Evolutionary conservation across 2,113 vertebrate species (phyloP).

Genomic region (Paraplagusia blochii): DNA sequence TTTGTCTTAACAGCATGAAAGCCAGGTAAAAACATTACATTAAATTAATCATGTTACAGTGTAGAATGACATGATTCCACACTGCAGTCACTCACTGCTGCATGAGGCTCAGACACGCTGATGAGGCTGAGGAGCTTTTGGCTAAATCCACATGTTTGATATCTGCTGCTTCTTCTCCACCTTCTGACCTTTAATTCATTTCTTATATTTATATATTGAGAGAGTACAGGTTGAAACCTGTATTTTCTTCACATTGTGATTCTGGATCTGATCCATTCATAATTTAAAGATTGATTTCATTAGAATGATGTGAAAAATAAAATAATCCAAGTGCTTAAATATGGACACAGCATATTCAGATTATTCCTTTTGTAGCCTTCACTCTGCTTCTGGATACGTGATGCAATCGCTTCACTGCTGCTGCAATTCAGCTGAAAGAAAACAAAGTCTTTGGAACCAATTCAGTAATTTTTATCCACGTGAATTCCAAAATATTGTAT

Average conservation of each 20-base stretch:
- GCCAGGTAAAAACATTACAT: constrained; percentile 81
- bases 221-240: no score
- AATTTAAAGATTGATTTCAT: background rate
- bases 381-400: constrained; percentile 28
- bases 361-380: constrained; percentile 16
- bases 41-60: background rate
- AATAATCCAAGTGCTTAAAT: background rate
- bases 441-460: background rate
- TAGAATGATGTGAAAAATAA: background rate
- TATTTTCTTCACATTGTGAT: no score
- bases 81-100: constrained; percentile 14
- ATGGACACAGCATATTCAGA: constrained; percentile 42
- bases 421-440: constrained; percentile 33
- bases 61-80: background rate
- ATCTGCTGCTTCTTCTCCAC: constrained; percentile 36
- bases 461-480: background rate
- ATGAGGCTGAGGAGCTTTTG: constrained; percentile 21
- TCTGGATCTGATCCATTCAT: background rate
- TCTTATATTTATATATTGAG: no score
- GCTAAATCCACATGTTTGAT: constrained; percentile 5
- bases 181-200: constrained; percentile 24
- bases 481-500: background rate
- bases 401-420: constrained; percentile 46
- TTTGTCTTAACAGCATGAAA: constrained; percentile 82
- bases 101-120: constrained; percentile 47